These are phyloP conservation scores for Loris lydekkerianus DNA, from an alignment of 2,797 vertebrate genomes.

Conservation along the genomic window DNA sequence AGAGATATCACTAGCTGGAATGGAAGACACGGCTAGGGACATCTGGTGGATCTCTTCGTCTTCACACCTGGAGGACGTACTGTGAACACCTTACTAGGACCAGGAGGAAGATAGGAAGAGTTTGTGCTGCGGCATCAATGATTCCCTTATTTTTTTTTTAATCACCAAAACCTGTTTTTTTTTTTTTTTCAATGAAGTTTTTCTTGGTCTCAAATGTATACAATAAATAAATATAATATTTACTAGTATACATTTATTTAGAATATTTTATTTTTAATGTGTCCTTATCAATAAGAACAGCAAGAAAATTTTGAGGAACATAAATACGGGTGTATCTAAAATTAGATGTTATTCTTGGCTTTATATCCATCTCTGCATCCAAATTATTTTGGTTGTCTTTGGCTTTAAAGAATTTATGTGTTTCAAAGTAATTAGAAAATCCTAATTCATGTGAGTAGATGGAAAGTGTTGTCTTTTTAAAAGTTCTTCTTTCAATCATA, in stretches of 20 bases:
- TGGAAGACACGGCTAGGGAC: not conserved
- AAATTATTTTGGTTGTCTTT: not conserved
- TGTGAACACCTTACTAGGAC: not conserved
- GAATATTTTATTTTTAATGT: slow-evolving; percentile 25
- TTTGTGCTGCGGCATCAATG: not conserved
- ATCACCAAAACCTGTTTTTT: not conserved
- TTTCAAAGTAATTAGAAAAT: not conserved
- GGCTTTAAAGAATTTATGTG: not conserved
- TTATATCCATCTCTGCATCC: not conserved
- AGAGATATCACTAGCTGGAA: not conserved
- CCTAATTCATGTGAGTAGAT: slow-evolving; percentile 4
- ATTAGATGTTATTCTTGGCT: not conserved
- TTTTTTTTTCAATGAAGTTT: not conserved
- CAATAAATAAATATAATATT: not conserved
- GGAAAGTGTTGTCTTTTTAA: not conserved
- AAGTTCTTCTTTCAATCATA: not conserved
- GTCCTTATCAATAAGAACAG: not conserved
- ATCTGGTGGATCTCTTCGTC: not conserved
- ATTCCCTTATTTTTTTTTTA: not conserved
- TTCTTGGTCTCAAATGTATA: not conserved
- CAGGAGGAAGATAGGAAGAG: not conserved
- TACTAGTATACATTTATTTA: slow-evolving; percentile 19
- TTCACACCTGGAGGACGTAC: not conserved
- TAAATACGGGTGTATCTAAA: not conserved
- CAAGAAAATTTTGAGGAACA: not conserved